Evolutionary conservation across 2,797 vertebrate species (phyloP).

Genomic region (Decapterus maruadsi): DNA sequence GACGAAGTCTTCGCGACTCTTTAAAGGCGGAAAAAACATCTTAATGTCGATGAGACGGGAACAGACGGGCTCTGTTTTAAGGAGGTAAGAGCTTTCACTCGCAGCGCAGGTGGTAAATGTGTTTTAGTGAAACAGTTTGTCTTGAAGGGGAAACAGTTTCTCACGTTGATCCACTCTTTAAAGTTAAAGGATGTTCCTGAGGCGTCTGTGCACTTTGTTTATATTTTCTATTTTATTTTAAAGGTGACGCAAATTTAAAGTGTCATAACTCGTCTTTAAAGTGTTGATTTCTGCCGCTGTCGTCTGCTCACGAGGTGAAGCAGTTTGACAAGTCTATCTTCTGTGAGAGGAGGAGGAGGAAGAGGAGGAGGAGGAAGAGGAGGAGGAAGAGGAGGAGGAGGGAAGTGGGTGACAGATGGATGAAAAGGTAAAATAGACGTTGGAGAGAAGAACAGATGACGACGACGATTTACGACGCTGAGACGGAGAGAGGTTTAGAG

Average conservation of each 20-base stretch:
- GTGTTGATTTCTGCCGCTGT: background rate
- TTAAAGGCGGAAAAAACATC: background rate
- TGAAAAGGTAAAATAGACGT: background rate
- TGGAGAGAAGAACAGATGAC: background rate
- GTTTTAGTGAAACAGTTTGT: background rate
- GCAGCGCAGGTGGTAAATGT: background rate
- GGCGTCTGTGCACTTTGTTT: background rate
- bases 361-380: background rate
- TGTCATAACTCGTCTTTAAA: background rate
- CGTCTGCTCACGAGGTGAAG: background rate
- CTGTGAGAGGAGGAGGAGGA: background rate
- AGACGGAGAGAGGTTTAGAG: constrained; percentile 6
- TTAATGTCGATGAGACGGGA: background rate
- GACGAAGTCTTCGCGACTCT: background rate
- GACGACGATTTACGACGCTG: background rate
- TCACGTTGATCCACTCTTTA: constrained; percentile 17
- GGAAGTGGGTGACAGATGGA: background rate
- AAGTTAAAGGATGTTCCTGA: background rate
- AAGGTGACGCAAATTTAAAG: background rate
- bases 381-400: background rate
- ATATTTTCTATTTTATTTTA: background rate
- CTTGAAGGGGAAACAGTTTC: constrained; percentile 1
- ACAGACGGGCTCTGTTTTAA: background rate
- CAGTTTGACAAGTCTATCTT: background rate
- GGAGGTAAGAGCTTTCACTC: too few species aligned